Conservation (phyloP, 2,113 vertebrate species). For the Agapornis roseicollis region DNA sequence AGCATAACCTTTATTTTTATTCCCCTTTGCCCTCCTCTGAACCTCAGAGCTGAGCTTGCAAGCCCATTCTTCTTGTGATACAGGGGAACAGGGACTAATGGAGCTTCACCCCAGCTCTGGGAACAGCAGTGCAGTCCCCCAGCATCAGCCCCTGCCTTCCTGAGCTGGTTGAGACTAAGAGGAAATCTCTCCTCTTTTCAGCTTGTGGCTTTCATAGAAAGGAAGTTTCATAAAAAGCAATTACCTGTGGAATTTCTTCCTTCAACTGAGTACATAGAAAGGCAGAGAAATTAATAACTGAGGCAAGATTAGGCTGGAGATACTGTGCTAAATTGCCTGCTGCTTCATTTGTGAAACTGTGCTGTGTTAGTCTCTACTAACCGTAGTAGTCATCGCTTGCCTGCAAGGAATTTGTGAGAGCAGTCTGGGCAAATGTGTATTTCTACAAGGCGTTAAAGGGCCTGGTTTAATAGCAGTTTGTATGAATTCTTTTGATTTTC, state of each 20-base stretch:
- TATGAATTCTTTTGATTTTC: not conserved
- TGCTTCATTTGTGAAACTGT: not conserved
- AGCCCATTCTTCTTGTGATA: fast-evolving
- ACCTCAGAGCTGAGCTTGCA: not conserved
- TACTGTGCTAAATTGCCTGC: not conserved
- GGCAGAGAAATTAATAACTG: not conserved
- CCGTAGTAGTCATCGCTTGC: not conserved
- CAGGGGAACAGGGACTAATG: fast-evolving
- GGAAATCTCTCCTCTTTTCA: not conserved
- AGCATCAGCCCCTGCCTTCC: fast-evolving
- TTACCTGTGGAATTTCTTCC: not conserved
- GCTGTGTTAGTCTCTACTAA: not conserved
- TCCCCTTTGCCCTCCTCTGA: not conserved
- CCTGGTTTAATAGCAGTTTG: not conserved
- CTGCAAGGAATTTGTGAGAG: not conserved
- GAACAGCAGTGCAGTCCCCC: not conserved
- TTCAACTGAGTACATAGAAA: not conserved
- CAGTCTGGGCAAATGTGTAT: not conserved
- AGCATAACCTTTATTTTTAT: not conserved
- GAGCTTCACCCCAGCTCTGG: fast-evolving
- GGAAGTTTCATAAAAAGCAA: not conserved
- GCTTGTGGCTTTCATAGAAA: not conserved
- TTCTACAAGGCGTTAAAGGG: not conserved
- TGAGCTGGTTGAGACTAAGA: not conserved
- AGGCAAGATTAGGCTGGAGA: not conserved